Evolutionary conservation across 2,797 vertebrate species (phyloP), one percentile per base, ranked within the genome.

Genomic region (Myotis myotis): DNA sequence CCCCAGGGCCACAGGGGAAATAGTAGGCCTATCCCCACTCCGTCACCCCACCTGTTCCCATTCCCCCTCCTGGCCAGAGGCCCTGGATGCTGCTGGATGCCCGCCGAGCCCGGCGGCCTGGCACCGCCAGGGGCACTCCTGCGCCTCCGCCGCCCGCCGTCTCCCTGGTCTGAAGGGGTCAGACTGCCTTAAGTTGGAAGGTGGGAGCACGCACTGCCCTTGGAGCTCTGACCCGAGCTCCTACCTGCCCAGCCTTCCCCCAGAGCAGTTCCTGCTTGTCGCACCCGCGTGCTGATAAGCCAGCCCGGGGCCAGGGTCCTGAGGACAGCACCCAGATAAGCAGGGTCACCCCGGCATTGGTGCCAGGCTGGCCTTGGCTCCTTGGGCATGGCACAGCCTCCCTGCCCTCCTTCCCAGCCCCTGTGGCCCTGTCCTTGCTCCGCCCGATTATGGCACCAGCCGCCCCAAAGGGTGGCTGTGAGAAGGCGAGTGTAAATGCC

Each of bases 141-240:
- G 38, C n/a, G 0, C 55, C 87, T 87, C 36, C 0, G 25, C 62
- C 2, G 15, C 25, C 76, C 10, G 0, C 64, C 28, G 0, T 9
- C 76, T 28, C 66, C 89, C 55, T 8, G 3, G 70, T 71, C 68
- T 19, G 78, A 88, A 82, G 44, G 51, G 72, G 81, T 33, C 44
- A 57, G 94, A 62, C 53, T 68, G 94, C 96, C 96, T 96, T 95
- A 93, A 80, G 28, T 2, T 30, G 75, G 89, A 53, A 66, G 82
- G 72, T 41, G 78, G 91, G 60, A 23, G 15, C 4, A 11, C 16
- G 5, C 36, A n/a, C 66, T 90, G 95, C 78, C 89, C 91, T 78
- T 72, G 95, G 91, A 82, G 79, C 88, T 22, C 44, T 6, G 41
- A 62, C 82, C 57, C 51, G 2, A 2, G 76, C 74, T n/a, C 84